Conservation (phyloP, 2,113 vertebrate species). For the Nannobrachium achirus region DNA sequence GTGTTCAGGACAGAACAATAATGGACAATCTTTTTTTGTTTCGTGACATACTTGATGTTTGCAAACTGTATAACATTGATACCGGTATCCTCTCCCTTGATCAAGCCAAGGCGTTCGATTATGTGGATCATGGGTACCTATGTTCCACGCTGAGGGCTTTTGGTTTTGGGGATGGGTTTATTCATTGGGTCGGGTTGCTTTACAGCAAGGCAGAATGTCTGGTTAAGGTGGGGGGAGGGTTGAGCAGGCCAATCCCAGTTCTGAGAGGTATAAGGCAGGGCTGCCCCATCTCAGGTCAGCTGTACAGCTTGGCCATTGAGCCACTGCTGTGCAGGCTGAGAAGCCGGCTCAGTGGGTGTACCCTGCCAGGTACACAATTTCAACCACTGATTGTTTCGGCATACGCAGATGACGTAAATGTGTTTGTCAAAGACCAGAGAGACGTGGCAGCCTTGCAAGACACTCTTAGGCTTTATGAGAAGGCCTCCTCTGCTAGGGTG, state of each 20-base stretch:
- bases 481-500: neutral
- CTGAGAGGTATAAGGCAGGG: neutral
- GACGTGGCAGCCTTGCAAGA: neutral
- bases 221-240: neutral
- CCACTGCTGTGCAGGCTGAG: too few relatives aligned
- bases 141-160: neutral
- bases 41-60: neutral
- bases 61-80: neutral
- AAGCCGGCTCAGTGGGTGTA: neutral
- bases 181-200: neutral
- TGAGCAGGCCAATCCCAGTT: too few relatives aligned
- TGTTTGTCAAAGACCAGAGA: neutral
- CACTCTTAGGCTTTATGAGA: neutral
- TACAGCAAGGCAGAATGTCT: neutral
- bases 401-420: neutral
- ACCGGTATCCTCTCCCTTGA: neutral
- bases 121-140: neutral
- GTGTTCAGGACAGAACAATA: neutral
- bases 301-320: too few relatives aligned
- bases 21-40: conserved; percentile 1
- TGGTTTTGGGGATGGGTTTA: neutral
- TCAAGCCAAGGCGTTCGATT: conserved; percentile 1
- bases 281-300: neutral
- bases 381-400: neutral
- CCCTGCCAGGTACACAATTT: neutral